Conservation (phyloP, 2,888 invertebrate genomes). For the Nasonovia ribisnigri region DNA sequence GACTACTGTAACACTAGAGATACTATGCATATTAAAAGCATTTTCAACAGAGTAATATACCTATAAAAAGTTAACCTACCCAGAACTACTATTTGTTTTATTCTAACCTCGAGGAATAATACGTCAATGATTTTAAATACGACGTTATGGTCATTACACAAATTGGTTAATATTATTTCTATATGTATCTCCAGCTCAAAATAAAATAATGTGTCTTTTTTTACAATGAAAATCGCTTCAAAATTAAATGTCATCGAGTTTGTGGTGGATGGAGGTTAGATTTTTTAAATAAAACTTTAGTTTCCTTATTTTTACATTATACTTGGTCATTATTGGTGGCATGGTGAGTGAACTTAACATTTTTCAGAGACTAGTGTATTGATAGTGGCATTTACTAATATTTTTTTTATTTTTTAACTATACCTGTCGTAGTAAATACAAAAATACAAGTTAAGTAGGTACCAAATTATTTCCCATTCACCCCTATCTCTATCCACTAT, state of each 20-base stretch:
- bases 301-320: not conserved
- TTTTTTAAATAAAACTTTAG: not conserved
- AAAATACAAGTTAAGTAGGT: not conserved
- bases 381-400: not conserved
- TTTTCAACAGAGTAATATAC: not conserved
- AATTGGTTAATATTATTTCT: not conserved
- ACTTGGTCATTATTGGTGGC: not conserved
- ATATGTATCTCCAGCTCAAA: not conserved
- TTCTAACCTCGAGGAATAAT: not conserved
- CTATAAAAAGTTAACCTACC: not conserved
- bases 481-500: not conserved
- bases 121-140: not conserved
- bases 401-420: too few species aligned
- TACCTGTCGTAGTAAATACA: not conserved
- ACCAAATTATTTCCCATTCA: not conserved
- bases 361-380: not conserved
- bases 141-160: not conserved
- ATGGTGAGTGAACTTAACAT: not conserved
- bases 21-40: not conserved
- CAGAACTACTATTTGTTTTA: not conserved
- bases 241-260: not conserved
- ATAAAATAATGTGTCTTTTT: not conserved
- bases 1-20: not conserved
- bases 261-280: not conserved
- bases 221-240: not conserved